Evolutionary conservation across 1,140 invertebrate species (phyloP).

Genomic region (Pogonomyrmex barbatus): DNA sequence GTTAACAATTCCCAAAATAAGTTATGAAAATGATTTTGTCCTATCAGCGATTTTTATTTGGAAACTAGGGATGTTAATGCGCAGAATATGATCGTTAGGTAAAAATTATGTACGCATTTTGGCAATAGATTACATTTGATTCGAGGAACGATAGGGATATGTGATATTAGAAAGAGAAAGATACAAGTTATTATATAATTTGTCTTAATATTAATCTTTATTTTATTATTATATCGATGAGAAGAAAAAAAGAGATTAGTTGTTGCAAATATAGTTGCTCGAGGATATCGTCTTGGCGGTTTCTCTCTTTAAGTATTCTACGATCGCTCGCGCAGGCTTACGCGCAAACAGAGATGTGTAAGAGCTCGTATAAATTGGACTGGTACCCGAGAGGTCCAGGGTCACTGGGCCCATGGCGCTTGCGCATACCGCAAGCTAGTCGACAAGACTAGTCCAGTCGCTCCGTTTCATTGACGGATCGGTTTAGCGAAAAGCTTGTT

Average conservation of each 20-base stretch:
- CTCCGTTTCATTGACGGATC: slow-evolving; percentile 79
- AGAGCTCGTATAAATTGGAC: slow-evolving; percentile 68
- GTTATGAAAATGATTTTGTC: background rate
- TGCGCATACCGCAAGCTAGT: slow-evolving; percentile 86
- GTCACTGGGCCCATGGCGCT: slow-evolving; percentile 84
- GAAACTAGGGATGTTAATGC: background rate
- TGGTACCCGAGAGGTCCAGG: slow-evolving; percentile 80
- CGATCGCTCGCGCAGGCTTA: slow-evolving; percentile 55
- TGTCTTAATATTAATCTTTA: background rate
- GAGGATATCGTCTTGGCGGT: slow-evolving; percentile 17
- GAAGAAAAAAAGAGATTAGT: background rate
- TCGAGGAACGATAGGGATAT: background rate
- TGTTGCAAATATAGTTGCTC: background rate
- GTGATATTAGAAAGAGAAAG: background rate
- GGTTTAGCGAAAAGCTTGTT: slow-evolving; percentile 67
- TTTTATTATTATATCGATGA: background rate
- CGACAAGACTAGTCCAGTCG: slow-evolving; percentile 85
- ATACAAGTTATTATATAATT: background rate
- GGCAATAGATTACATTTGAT: background rate
- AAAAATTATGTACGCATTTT: background rate
- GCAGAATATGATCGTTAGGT: background rate
- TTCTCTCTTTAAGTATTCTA: slow-evolving; percentile 44
- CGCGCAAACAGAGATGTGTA: background rate
- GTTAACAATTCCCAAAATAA: background rate
- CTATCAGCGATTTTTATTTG: background rate